Conservation (phyloP, 2,888 invertebrate species). For the Aphelenchoides bicaudatus region DNA sequence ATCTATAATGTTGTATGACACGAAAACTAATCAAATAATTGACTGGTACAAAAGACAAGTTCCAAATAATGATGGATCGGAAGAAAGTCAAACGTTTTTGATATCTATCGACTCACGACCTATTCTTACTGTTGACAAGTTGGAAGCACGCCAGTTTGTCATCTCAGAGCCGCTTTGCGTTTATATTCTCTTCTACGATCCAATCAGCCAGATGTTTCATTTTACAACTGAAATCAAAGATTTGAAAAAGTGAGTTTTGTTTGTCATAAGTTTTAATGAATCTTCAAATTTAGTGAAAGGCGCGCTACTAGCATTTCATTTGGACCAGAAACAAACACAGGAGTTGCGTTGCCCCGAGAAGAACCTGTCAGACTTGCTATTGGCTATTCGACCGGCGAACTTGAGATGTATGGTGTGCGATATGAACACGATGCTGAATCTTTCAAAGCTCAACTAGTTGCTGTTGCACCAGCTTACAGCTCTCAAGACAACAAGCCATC, state of each 20-base stretch:
- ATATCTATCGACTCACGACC: constrained; percentile 8
- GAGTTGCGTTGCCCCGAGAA: not conserved
- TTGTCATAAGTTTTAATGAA: not conserved
- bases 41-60: constrained; percentile 1
- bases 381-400: constrained; percentile 4
- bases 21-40: not conserved
- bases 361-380: constrained; percentile 1
- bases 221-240: constrained; percentile 9
- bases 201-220: constrained; percentile 4
- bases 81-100: not conserved
- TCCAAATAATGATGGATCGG: too few species aligned
- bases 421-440: not conserved
- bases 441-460: not conserved
- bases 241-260: constrained; percentile 7
- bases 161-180: constrained; percentile 8
- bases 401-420: constrained; percentile 1
- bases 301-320: constrained; percentile 8
- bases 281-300: not conserved
- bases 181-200: constrained; percentile 17
- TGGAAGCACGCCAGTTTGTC: constrained; percentile 17
- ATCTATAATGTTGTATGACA: constrained; percentile 9
- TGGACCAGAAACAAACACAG: not conserved
- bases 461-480: not conserved
- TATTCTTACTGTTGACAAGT: not conserved
- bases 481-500: not conserved